Conservation (phyloP, 2,113 vertebrate species). For the Sander lucioperca region DNA sequence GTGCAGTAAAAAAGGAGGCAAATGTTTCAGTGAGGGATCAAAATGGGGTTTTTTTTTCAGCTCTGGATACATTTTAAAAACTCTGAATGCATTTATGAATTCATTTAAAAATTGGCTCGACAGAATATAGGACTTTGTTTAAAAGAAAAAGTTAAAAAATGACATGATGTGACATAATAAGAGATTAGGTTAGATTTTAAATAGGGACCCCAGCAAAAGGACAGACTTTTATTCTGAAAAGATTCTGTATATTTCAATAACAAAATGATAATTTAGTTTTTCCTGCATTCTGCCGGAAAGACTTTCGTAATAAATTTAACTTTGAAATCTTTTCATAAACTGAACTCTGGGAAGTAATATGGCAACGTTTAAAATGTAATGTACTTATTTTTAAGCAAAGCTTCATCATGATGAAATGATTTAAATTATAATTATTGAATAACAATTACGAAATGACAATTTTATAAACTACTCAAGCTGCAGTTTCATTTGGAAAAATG, state of each 20-base stretch:
- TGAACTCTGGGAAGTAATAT: not conserved
- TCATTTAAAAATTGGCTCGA: not conserved
- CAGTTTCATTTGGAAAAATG: conserved; percentile 2
- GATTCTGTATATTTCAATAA: not conserved
- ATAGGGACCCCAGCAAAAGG: not conserved
- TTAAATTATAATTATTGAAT: not conserved
- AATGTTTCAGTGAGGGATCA: not conserved
- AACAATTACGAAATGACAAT: not conserved
- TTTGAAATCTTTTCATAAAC: conserved; percentile 7
- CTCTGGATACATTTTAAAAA: not conserved
- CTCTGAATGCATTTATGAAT: not conserved
- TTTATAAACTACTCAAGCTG: conserved; percentile 6
- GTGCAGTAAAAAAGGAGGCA: not conserved
- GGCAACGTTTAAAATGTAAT: not conserved
- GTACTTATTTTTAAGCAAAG: not conserved
- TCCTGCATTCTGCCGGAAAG: not conserved
- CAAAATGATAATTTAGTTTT: not conserved
- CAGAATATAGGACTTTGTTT: not conserved
- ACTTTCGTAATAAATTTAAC: conserved; percentile 5
- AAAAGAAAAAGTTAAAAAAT: conserved; percentile 3
- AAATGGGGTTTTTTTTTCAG: not conserved
- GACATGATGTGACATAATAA: not conserved
- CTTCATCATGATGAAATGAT: not conserved
- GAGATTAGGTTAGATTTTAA: too few species aligned
- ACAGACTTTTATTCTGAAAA: conserved; percentile 27